These are phyloP conservation scores for Psilopogon haemacephalus DNA, from an alignment of 2,113 vertebrate genomes.

Conservation along the genomic window DNA sequence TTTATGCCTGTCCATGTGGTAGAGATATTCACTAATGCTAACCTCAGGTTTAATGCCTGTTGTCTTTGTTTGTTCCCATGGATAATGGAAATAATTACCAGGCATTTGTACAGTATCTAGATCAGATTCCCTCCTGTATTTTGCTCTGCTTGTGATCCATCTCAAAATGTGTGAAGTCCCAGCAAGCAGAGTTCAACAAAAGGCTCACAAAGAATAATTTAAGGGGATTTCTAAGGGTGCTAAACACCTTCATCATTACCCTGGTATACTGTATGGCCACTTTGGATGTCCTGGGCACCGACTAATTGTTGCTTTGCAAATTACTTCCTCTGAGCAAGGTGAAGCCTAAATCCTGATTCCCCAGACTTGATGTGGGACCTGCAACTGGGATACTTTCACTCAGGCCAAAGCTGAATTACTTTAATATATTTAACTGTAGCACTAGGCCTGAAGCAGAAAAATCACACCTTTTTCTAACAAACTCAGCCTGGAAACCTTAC, in stretches of 20 bases:
- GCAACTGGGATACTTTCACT: not conserved
- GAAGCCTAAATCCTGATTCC: not conserved
- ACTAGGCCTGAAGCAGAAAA: not conserved
- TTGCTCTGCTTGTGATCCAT: not conserved
- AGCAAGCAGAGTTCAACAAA: not conserved
- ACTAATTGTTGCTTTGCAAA: rapidly evolving
- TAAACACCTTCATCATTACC: not conserved
- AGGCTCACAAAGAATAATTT: constrained; percentile 25
- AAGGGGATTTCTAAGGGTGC: not conserved
- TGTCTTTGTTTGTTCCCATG: not conserved
- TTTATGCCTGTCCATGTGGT: not conserved
- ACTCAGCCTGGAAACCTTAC: not conserved
- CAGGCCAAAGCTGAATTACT: not conserved
- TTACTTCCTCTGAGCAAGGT: not conserved
- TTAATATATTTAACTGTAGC: not conserved
- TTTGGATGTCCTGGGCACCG: rapidly evolving
- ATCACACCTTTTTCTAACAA: not conserved
- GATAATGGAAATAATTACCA: constrained; percentile 26
- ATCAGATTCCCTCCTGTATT: not conserved
- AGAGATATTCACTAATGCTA: not conserved
- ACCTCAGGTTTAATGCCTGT: not conserved
- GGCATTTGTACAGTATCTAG: not conserved
- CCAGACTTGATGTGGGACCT: not conserved
- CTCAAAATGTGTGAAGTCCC: not conserved
- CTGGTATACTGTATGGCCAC: not conserved